Percentiles rank a stretch among this genome's conserved stretches.
phyloP scores from a whole-genome alignment of 1,140 invertebrate genomes.

The Aphelenchoides avenae region DNA sequence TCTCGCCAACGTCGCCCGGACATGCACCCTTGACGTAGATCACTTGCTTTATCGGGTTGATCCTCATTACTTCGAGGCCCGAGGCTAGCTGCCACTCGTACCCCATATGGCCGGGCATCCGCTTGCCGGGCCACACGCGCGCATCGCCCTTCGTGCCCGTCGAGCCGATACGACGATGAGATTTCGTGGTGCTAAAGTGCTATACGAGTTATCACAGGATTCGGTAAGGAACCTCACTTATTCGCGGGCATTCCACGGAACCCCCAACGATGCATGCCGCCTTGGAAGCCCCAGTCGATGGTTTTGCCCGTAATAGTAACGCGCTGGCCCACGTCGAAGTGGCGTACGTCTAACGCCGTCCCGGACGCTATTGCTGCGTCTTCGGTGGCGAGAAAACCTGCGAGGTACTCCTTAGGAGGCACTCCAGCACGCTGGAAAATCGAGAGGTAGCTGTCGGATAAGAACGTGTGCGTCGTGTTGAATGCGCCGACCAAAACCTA shows the following conservation, averaged over 20 bases:
- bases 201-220: not conserved
- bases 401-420: slow-evolving; percentile 77
- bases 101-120: slow-evolving; percentile 96
- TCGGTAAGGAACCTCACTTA: slow-evolving; percentile 13
- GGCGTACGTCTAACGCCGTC: slow-evolving; percentile 74
- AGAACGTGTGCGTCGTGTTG: slow-evolving; percentile 60
- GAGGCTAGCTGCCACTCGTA: slow-evolving; percentile 67
- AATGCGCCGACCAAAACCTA: slow-evolving; percentile 55
- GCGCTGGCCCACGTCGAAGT: slow-evolving; percentile 79
- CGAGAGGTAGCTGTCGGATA: slow-evolving; percentile 82
- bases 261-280: slow-evolving; percentile 90
- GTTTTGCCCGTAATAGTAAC: slow-evolving; percentile 86
- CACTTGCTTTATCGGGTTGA: slow-evolving; percentile 53
- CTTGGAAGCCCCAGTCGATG: slow-evolving; percentile 94
- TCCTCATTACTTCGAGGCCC: slow-evolving; percentile 66
- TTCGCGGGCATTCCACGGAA: slow-evolving; percentile 82
- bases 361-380: slow-evolving; percentile 78
- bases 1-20: slow-evolving; percentile 49
- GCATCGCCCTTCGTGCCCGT: slow-evolving; percentile 74
- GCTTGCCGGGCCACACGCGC: slow-evolving; percentile 85
- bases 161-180: slow-evolving; percentile 81
- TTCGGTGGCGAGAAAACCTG: slow-evolving; percentile 78
- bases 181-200: slow-evolving; percentile 78
- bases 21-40: slow-evolving; percentile 55
- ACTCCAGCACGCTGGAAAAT: slow-evolving; percentile 80